These are phyloP conservation scores for Acrossocheilus wenchowensis DNA, from an alignment of 2,797 vertebrate species.

Conservation along the genomic window DNA sequence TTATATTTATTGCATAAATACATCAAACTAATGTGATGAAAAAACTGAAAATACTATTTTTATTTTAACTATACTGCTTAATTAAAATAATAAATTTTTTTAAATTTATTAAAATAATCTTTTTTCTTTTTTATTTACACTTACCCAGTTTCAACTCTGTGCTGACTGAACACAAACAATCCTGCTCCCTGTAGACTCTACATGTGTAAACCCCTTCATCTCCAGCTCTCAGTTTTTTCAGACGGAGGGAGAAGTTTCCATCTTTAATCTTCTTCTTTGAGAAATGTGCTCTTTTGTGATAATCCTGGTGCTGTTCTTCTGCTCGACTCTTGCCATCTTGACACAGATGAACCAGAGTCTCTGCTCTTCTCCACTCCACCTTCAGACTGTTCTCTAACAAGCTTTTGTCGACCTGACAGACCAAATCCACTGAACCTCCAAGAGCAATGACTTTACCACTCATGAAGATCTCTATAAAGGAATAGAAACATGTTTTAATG, in stretches of 20 bases:
- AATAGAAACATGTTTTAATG: neutral
- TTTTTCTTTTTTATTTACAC: neutral
- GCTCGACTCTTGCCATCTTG: neutral
- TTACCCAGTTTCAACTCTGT: fast-evolving
- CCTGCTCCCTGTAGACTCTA: fast-evolving
- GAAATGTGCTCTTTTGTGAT: neutral
- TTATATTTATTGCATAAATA: neutral
- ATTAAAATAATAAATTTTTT: no score
- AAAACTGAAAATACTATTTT: no score
- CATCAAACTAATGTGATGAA: no score
- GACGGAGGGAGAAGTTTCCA: neutral
- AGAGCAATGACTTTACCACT: fast-evolving
- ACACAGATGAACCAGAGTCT: conserved; percentile 5
- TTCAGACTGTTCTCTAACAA: neutral
- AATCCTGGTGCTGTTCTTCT: neutral
- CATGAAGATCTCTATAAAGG: fast-evolving
- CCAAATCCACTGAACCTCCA: neutral
- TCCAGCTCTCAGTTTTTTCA: neutral
- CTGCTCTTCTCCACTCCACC: neutral
- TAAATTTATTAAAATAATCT: no score
- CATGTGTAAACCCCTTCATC: neutral
- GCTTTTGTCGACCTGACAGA: neutral
- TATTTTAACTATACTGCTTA: no score
- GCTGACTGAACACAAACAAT: fast-evolving
- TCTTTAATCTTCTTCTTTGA: neutral